Evolutionary conservation across 30 jellyfish, hydroid and myxozoan species (phyloP).

Genomic region (Catostylus mosaicus): DNA sequence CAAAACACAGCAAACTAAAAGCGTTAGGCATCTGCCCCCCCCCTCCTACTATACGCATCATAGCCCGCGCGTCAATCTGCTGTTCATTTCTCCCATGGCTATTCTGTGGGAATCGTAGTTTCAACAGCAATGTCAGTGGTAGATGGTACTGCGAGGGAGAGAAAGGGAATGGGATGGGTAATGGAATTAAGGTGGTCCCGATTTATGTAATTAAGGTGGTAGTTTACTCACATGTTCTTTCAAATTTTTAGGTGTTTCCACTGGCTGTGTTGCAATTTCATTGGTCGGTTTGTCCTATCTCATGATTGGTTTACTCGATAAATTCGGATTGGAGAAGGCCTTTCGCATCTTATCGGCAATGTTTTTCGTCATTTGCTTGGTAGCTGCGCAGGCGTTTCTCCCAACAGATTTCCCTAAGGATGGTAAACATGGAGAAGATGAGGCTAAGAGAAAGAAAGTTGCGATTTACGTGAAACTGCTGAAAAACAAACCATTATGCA

Average conservation of each 20-base stretch:
- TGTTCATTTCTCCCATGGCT: too few relatives aligned
- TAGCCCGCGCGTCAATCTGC: too few relatives aligned
- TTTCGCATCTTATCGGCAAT: slow-evolving; percentile 28
- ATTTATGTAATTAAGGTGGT: too few relatives aligned
- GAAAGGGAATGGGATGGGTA: too few relatives aligned
- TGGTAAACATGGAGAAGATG: not conserved
- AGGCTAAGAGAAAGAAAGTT: not conserved
- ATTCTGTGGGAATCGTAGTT: too few relatives aligned
- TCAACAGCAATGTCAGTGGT: too few relatives aligned
- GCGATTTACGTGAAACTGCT: slow-evolving; percentile 15
- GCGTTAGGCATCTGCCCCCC: too few relatives aligned
- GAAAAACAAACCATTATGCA: slow-evolving; percentile 3
- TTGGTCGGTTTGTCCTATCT: slow-evolving; percentile 20
- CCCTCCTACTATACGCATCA: too few relatives aligned
- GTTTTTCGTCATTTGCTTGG: slow-evolving; percentile 23
- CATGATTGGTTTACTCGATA: slow-evolving; percentile 6
- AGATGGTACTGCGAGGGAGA: too few relatives aligned
- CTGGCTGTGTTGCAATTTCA: slow-evolving; percentile 32
- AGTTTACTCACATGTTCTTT: too few relatives aligned
- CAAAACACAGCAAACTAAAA: too few relatives aligned
- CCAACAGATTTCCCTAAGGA: slow-evolving; percentile 24
- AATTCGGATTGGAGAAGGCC: slow-evolving; percentile 20
- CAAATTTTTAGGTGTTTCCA: slow-evolving; percentile 27
- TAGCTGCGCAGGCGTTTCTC: slow-evolving; percentile 23
- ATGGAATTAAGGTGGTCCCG: too few relatives aligned